phyloP scores from a whole-genome alignment of 2,888 invertebrate species.

The Thecophora atra region DNA sequence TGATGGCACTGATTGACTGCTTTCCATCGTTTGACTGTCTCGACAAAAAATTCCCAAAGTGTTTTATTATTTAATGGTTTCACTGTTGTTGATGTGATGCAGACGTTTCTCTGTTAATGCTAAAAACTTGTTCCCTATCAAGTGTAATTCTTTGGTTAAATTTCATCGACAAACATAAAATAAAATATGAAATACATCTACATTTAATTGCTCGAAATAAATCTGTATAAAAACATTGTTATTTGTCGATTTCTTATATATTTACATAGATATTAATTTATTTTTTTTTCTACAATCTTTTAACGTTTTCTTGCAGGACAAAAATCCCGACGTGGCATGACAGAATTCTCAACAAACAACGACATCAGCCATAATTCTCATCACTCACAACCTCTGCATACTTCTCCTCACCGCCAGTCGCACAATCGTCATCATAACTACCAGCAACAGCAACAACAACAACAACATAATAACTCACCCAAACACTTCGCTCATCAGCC shows the following conservation, averaged over 20 bases:
- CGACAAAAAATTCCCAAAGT: neutral
- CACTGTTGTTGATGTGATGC: neutral
- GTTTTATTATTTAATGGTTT: neutral
- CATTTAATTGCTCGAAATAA: too few relatives aligned
- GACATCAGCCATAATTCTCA: slow-evolving; percentile 63
- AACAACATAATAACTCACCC: slow-evolving; percentile 48
- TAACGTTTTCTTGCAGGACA: slow-evolving; percentile 54
- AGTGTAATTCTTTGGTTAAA: too few relatives aligned
- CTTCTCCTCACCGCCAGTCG: slow-evolving; percentile 53
- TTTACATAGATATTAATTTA: neutral
- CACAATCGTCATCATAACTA: slow-evolving; percentile 51
- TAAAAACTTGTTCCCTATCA: neutral
- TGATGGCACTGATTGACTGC: slow-evolving; percentile 40
- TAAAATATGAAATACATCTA: too few relatives aligned
- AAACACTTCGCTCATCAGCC: slow-evolving; percentile 44
- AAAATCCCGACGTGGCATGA: slow-evolving; percentile 67
- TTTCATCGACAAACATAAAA: too few relatives aligned
- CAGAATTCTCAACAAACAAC: slow-evolving; percentile 65
- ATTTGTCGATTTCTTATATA: too few relatives aligned
- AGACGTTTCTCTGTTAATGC: neutral
- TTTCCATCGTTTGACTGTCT: slow-evolving; percentile 35
- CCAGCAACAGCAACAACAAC: slow-evolving; percentile 52
- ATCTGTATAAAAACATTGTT: too few relatives aligned
- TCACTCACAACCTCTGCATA: slow-evolving; percentile 63
- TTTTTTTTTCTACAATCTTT: neutral